Evolutionary conservation across 2,888 invertebrate genomes (phyloP), one percentile per base, ranked within the genome.

Genomic region (Xiphydria camelus): DNA sequence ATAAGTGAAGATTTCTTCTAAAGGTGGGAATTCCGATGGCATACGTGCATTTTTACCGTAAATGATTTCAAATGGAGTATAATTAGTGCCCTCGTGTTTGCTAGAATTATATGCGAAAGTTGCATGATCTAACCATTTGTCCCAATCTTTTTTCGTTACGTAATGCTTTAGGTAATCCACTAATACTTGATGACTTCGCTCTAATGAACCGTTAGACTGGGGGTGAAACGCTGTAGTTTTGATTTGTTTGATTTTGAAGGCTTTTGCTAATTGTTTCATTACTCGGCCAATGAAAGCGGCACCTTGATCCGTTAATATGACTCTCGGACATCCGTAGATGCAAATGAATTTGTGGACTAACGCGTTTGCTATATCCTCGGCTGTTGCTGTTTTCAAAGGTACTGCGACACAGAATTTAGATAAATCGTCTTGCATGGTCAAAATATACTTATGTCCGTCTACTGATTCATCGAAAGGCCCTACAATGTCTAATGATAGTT

Each of bases 401-500:
- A 41, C 19, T 33, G 33, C 33, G 14, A 41, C 15, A 17, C 15
- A 17, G 17, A 17, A 38, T 29, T 38, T 38, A n/a, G 38, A 17
- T 7, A 38, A 22, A 4, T 38, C 10, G 12, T 38, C 38, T 15
- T 38, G 38, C 22, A 38, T 26, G 6, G 38, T 38, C 26, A n/a
- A 25, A 2, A 38, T 26, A 3, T 23, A 23, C 9, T 9, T 23
- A 7, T 35, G 21, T 1, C 39, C 31, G 4, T 31, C 38, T 4
- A 12, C 32, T 17, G 38, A 42, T 6, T 12, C 6, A 7, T 45
- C 42, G 21, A 49, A 19, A n/a, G 49, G 49, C 12, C 46, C 46
- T 2, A 49, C 49, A 18, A 46, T 46, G 19, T 49, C 57, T 26
- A 55, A 20, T 4, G 48, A 45, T 2, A 57, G 35, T 22, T 53